These are phyloP conservation scores for Eurystomus glaucurus DNA, from an alignment of 2,797 vertebrate species.

Conservation along the genomic window DNA sequence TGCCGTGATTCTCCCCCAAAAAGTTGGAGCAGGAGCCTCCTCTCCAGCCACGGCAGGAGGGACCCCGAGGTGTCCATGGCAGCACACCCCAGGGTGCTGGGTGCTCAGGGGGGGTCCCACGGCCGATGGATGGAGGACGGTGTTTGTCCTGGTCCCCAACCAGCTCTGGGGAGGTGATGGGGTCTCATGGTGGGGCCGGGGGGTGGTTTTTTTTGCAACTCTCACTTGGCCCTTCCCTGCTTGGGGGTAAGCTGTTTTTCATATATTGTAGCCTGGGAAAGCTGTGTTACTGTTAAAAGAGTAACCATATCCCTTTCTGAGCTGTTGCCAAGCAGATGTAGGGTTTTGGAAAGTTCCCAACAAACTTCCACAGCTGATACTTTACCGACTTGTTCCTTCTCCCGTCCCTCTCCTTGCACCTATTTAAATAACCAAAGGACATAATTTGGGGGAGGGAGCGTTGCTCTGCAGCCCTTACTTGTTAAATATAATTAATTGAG, in stretches of 20 bases:
- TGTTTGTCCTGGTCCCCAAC: neutral
- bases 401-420: constrained; percentile 68
- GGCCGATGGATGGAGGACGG: rapidly evolving
- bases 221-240: constrained; percentile 72
- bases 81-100: neutral
- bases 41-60: neutral
- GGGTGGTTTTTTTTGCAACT: neutral
- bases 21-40: neutral
- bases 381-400: constrained; percentile 76
- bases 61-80: neutral
- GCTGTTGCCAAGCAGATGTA: constrained; percentile 87
- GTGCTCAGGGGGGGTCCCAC: rapidly evolving
- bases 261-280: constrained; percentile 86
- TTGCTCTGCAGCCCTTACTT: constrained; percentile 40
- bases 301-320: constrained; percentile 87
- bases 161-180: neutral
- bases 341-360: constrained; percentile 86
- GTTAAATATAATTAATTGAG: constrained; percentile 60
- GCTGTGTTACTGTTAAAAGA: constrained; percentile 85
- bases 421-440: constrained; percentile 75
- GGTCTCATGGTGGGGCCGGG: neutral
- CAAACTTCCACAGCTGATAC: constrained; percentile 83
- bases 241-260: constrained; percentile 84
- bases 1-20: constrained; percentile 4
- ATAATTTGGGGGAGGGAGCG: constrained; percentile 34